Evolutionary conservation across 1,140 invertebrate genomes (phyloP).

Genomic region (Hermatobates lingyangjiaoensis): DNA sequence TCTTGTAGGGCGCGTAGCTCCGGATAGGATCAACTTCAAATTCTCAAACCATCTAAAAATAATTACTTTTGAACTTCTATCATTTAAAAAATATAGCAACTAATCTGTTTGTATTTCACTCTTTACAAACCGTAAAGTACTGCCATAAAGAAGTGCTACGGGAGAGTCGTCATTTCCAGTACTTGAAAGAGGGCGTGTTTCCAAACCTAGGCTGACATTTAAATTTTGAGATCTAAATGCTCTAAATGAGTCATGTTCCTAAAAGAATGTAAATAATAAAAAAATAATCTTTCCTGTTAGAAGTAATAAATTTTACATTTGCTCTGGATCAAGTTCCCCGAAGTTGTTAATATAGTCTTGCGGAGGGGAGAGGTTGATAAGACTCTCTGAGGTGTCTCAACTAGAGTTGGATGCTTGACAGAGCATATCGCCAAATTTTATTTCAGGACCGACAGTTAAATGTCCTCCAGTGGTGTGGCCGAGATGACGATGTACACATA

Average conservation of each 20-base stretch:
- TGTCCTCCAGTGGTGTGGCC: too few relatives aligned
- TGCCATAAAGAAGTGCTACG: constrained; percentile 70
- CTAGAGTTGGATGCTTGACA: too few relatives aligned
- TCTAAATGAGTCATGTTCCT: constrained; percentile 67
- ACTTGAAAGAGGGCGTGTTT: constrained; percentile 49
- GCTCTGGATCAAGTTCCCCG: too few relatives aligned
- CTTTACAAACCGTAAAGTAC: constrained; percentile 44
- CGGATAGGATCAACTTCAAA: constrained; percentile 85
- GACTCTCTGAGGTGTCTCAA: too few relatives aligned
- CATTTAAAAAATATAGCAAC: neutral
- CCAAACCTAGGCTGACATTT: constrained; percentile 70
- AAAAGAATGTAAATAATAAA: constrained; percentile 14
- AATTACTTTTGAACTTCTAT: neutral
- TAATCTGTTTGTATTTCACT: too few relatives aligned
- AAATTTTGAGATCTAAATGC: constrained; percentile 89
- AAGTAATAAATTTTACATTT: neutral
- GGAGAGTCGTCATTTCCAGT: constrained; percentile 45
- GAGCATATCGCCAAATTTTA: too few relatives aligned
- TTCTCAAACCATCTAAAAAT: constrained; percentile 74
- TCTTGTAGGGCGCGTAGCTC: constrained; percentile 80
- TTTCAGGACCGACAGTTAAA: too few relatives aligned
- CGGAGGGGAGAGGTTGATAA: too few relatives aligned
- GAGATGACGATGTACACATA: too few relatives aligned
- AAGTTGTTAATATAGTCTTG: too few relatives aligned
- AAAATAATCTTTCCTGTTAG: neutral